A percentile compares a stretch with the other conserved stretches of the same genome.
These are phyloP conservation scores for Bombus fervidus DNA, from an alignment of 1,140 invertebrate species.

Conservation along the genomic window DNA sequence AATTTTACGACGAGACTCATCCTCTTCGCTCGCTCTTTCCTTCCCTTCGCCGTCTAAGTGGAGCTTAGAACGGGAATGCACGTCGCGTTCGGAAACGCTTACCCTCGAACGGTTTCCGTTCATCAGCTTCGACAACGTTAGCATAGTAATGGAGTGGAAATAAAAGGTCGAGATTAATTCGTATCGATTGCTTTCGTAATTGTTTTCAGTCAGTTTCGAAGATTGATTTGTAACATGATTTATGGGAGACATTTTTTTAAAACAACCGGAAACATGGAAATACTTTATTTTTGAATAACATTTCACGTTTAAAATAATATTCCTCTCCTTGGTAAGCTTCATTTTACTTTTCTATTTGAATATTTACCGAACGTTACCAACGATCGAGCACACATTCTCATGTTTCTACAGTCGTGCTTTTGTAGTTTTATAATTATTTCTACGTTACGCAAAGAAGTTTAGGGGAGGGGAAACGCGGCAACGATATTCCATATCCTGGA, in stretches of 20 bases:
- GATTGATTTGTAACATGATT: neutral
- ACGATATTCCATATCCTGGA: neutral
- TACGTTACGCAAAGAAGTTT: neutral
- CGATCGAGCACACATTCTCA: neutral
- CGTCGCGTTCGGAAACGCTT: conserved; percentile 22
- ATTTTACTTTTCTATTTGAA: neutral
- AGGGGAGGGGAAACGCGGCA: neutral
- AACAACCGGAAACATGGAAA: neutral
- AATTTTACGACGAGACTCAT: conserved; percentile 64
- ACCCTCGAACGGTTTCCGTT: conserved; percentile 40
- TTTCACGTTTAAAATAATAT: neutral
- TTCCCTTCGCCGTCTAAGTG: neutral
- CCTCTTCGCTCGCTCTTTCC: neutral
- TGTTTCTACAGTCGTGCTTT: no score
- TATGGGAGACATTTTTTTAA: accelerated
- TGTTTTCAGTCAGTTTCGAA: neutral
- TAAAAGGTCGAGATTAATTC: neutral
- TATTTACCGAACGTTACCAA: neutral
- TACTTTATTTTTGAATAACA: neutral
- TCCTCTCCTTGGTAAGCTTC: neutral
- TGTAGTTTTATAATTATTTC: conserved; percentile 3
- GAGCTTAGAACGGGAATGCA: conserved; percentile 45
- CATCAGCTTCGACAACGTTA: conserved; percentile 8
- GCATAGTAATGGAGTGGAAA: neutral
- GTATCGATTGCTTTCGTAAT: neutral